These are phyloP conservation scores for Trachythela sp. DNA, from an alignment of 64 coral and sea anemone genomes.

Conservation along the genomic window DNA sequence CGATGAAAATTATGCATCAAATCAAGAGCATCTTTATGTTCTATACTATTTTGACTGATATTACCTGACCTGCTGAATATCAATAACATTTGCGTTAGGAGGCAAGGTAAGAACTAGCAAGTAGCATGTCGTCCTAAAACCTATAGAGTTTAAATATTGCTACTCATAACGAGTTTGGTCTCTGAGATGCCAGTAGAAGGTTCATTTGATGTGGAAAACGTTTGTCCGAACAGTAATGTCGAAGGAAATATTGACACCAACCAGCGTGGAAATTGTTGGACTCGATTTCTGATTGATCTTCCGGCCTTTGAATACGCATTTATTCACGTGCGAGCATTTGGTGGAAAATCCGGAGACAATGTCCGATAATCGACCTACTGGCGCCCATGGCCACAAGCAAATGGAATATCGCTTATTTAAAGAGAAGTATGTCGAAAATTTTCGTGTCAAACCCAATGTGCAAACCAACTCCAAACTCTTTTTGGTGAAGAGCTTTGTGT, in stretches of 20 bases:
- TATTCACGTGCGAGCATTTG: constrained; percentile 5
- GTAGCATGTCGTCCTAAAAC: too few species aligned
- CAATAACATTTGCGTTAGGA: too few species aligned
- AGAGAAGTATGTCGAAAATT: not conserved
- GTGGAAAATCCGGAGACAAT: not conserved
- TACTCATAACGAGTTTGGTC: not conserved
- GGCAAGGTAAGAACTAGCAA: too few species aligned
- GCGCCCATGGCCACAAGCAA: not conserved
- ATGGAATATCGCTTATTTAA: not conserved
- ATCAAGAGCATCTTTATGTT: too few species aligned
- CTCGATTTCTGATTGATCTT: not conserved
- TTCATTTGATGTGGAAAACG: not conserved
- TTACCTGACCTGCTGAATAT: too few species aligned
- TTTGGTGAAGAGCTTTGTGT: not conserved
- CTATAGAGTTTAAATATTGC: too few species aligned
- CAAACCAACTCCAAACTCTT: not conserved
- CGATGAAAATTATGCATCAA: too few species aligned
- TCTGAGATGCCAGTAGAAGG: not conserved
- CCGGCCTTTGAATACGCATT: not conserved
- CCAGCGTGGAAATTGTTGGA: not conserved
- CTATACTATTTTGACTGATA: too few species aligned
- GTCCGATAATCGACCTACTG: not conserved
- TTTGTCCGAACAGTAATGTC: constrained; percentile 1
- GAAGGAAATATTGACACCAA: not conserved
- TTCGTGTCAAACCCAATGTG: not conserved